Evolutionary conservation across 2,113 vertebrate genomes (phyloP).

Genomic region (Microtus pennsylvanicus): DNA sequence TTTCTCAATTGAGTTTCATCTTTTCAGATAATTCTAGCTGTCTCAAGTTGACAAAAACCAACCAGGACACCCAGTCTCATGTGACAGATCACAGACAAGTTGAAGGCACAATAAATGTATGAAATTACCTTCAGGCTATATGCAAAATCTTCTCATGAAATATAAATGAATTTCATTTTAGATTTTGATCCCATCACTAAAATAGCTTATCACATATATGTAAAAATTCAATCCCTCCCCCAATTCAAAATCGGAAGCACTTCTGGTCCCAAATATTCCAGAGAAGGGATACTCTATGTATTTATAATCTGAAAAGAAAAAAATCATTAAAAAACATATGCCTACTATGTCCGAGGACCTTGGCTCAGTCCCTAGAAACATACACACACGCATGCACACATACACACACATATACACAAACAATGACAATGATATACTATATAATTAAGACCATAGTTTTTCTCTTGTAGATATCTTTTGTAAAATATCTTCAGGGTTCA

Average conservation of each 20-base stretch:
- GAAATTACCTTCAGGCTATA: background rate
- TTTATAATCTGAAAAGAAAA: conserved; percentile 26
- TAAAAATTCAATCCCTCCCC: background rate
- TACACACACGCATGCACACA: background rate
- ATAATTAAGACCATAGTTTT: background rate
- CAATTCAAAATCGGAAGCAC: background rate
- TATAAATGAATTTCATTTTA: background rate
- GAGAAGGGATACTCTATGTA: background rate
- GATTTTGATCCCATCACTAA: background rate
- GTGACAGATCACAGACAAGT: background rate
- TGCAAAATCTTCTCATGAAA: background rate
- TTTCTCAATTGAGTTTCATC: background rate
- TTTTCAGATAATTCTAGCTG: background rate
- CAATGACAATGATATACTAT: background rate
- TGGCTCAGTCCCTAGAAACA: background rate
- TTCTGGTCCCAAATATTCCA: background rate
- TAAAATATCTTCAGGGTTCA: background rate
- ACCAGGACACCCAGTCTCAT: background rate
- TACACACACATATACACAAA: background rate
- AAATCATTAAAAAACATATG: background rate
- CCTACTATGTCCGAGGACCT: background rate
- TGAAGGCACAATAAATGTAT: background rate
- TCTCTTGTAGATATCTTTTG: conserved; percentile 39
- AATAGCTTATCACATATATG: background rate
- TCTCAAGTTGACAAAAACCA: background rate